These are phyloP conservation scores for Drosophila virilis DNA, from an alignment of 1,140 invertebrate genomes.

Conservation along the genomic window DNA sequence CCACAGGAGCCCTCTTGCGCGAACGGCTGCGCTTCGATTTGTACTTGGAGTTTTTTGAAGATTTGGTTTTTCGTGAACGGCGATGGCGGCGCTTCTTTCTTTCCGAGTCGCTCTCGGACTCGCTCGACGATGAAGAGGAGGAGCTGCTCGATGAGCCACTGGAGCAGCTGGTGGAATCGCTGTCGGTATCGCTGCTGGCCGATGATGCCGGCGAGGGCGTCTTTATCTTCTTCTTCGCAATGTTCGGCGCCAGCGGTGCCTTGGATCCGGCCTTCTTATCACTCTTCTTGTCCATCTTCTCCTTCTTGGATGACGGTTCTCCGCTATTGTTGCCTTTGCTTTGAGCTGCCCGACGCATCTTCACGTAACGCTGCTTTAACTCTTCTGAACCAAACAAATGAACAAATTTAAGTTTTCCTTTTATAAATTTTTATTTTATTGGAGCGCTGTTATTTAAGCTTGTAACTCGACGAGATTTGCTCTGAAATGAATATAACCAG, in stretches of 20 bases:
- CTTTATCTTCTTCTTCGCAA: constrained; percentile 6
- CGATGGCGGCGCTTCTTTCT: constrained; percentile 14
- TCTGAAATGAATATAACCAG: constrained; percentile 3
- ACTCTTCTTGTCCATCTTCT: constrained; percentile 7
- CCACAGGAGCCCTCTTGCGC: not conserved
- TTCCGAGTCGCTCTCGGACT: not conserved
- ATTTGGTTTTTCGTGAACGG: not conserved
- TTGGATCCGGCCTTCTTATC: not conserved
- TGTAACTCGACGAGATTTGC: constrained; percentile 15
- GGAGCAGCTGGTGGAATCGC: constrained; percentile 7
- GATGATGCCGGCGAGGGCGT: not conserved
- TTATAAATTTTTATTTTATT: constrained; percentile 5
- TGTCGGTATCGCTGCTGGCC: constrained; percentile 6
- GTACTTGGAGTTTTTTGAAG: not conserved
- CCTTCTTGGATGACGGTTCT: constrained; percentile 3
- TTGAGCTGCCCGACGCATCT: constrained; percentile 9
- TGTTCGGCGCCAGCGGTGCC: not conserved
- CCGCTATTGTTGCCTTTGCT: not conserved
- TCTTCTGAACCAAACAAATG: not conserved
- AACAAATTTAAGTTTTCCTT: not conserved
- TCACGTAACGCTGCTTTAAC: not conserved
- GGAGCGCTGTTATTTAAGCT: not conserved
- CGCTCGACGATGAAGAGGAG: constrained; percentile 7
- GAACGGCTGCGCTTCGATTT: not conserved
- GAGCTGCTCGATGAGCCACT: constrained; percentile 16